A percentile compares a stretch with the other conserved stretches of the same genome.
phyloP scores from a whole-genome alignment of 2,797 vertebrate species.

The Acipenser oxyrinchus region DNA sequence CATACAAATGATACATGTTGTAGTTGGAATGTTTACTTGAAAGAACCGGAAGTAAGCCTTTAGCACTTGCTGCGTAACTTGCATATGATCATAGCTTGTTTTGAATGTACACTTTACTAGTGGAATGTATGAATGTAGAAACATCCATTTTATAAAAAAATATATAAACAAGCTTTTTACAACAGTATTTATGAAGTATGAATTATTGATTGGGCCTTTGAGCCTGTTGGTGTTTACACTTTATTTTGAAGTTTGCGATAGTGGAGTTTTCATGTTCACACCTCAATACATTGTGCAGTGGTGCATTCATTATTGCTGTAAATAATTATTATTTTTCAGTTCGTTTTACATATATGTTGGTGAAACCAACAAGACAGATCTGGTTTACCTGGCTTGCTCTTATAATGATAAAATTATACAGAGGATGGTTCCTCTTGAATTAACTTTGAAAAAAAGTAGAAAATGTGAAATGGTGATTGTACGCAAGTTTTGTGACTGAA shows the following conservation, averaged over 20 bases:
- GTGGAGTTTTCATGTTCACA: slow-evolving; percentile 35
- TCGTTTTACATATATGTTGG: slow-evolving; percentile 25
- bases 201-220: slow-evolving; percentile 28
- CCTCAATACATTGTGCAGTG: slow-evolving; percentile 20
- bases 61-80: slow-evolving; percentile 33
- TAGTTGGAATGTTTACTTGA: slow-evolving; percentile 18
- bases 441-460: slow-evolving; percentile 37
- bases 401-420: slow-evolving; percentile 35
- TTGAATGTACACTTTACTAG: slow-evolving; percentile 59
- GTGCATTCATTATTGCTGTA: slow-evolving; percentile 37
- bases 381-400: slow-evolving; percentile 23
- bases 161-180: too few relatives aligned
- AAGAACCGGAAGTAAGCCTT: slow-evolving; percentile 27
- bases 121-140: slow-evolving; percentile 64
- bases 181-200: slow-evolving; percentile 34
- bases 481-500: slow-evolving; percentile 30
- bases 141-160: slow-evolving; percentile 37
- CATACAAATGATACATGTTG: slow-evolving; percentile 25
- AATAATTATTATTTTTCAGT: slow-evolving; percentile 37
- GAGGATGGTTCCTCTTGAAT: slow-evolving; percentile 33
- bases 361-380: slow-evolving; percentile 25
- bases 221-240: slow-evolving; percentile 34
- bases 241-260: slow-evolving; percentile 31
- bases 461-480: slow-evolving; percentile 34
- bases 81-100: slow-evolving; percentile 36